Conservation (phyloP, 2,888 invertebrate species). For the Mythimna impura region DNA sequence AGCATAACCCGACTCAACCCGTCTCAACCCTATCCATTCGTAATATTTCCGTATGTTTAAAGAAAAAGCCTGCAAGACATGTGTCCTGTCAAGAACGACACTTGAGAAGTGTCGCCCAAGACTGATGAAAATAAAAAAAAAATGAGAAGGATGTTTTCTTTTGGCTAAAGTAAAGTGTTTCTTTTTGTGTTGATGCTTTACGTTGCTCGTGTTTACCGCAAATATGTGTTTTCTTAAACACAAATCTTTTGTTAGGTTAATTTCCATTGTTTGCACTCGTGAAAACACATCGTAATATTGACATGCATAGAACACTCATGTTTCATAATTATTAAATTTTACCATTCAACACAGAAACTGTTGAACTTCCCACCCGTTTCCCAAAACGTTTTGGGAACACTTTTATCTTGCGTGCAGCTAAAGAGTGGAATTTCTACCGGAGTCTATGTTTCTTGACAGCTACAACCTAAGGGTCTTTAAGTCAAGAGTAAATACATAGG, state of each 20-base stretch:
- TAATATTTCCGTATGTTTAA: conserved; percentile 67
- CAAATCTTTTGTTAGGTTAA: background rate
- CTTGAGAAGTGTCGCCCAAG: conserved; percentile 50
- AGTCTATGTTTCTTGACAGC: no score
- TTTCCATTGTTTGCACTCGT: background rate
- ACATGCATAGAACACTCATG: background rate
- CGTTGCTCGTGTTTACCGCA: conserved; percentile 9
- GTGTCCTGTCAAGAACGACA: conserved; percentile 52
- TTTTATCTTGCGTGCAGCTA: no score
- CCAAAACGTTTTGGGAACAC: no score
- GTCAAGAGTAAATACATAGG: no score
- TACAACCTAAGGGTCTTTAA: no score
- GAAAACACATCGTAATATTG: background rate
- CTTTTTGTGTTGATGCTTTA: conserved; percentile 8
- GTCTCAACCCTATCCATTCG: conserved; percentile 64
- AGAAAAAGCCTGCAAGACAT: conserved; percentile 62
- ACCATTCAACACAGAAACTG: background rate
- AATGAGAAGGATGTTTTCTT: conserved; percentile 26
- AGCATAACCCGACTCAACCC: conserved; percentile 59
- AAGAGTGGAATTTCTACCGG: no score
- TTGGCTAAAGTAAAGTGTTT: conserved; percentile 11
- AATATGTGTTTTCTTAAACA: conserved; percentile 9
- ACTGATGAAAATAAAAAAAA: conserved; percentile 60
- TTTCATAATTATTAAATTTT: background rate
- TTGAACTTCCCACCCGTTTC: no score